Conservation (phyloP, 2,113 vertebrate genomes). For the Psittacula cyanocephala region DNA sequence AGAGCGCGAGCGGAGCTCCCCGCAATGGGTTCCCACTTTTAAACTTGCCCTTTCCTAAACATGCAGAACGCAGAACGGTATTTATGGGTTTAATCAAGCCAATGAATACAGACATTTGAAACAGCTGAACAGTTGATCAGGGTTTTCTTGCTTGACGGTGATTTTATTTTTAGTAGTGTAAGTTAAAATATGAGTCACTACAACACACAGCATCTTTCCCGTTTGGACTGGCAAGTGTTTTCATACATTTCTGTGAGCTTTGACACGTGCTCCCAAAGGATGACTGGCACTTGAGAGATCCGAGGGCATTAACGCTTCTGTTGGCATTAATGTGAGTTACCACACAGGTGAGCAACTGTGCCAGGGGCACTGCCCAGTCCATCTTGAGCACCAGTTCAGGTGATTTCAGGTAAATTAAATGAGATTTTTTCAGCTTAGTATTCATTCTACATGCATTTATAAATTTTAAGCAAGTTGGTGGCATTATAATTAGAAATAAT, state of each 20-base stretch:
- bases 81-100: neutral
- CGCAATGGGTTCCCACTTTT: too few species aligned
- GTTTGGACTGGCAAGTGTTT: neutral
- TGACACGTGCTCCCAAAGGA: neutral
- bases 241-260: neutral
- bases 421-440: neutral
- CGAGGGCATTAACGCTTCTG: neutral
- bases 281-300: neutral
- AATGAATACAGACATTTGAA: neutral
- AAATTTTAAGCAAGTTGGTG: neutral
- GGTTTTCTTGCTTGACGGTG: neutral
- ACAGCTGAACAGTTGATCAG: neutral
- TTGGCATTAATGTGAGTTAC: neutral
- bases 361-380: neutral
- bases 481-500: neutral
- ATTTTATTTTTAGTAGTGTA: neutral
- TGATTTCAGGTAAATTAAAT: neutral
- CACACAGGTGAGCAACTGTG: neutral
- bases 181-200: neutral
- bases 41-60: fast-evolving
- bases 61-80: neutral
- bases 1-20: too few species aligned
- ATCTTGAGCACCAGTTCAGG: neutral
- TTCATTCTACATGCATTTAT: neutral
- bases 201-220: neutral